Base-by-base conservation (phyloP, 2,113 vertebrate species). In the Psettodes erumei region DNA sequence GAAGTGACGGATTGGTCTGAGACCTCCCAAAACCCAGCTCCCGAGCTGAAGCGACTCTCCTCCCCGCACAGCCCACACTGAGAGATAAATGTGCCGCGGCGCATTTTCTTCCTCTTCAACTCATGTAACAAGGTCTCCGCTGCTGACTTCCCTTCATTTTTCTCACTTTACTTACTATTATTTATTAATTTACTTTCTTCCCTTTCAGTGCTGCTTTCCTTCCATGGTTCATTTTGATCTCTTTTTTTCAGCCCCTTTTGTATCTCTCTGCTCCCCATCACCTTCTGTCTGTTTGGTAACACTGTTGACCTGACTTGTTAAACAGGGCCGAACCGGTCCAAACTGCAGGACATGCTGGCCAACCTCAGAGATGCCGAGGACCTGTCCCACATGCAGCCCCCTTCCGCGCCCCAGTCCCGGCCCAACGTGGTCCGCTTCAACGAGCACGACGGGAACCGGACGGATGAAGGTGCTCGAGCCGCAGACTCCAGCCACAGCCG, bases 281-380 rank as follows among this genome's bases (percentile, higher is more conserved):
- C 61, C 15, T 4, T n/a, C 2, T 58, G 8, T 70, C 21, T 37
- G 50, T 60, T 43, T 55, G 25, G 6, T 86, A 82, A 87, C 73
- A 19, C 42, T 48, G 18, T 72, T 58, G 12, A 60, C 45, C 65
- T 69, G 35, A 72, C 83, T 66, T 75, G 81, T 86, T 87, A 76
- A 81, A 88, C 91, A 98, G 97, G 97, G 85, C 97, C 97, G 82
- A 98, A 98, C 93, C 95, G 97, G 86, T 98, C 97, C 84, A 99
- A 98, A 90, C 96, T 99, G 51, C 98, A 99, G 94, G 97, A 99
- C 89, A 98, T 99, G 98, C 91, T 99, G 94, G 98, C 97, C 86
- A 99, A 98, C 88, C 95, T 99, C 88, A 94, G 98, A 90, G 98
- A 99, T 63, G 95, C 95, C 21, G 98, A 99, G 93, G 97, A 98